Evolutionary conservation across 2,888 invertebrate species (phyloP).

Genomic region (Tigriopus californicus): DNA sequence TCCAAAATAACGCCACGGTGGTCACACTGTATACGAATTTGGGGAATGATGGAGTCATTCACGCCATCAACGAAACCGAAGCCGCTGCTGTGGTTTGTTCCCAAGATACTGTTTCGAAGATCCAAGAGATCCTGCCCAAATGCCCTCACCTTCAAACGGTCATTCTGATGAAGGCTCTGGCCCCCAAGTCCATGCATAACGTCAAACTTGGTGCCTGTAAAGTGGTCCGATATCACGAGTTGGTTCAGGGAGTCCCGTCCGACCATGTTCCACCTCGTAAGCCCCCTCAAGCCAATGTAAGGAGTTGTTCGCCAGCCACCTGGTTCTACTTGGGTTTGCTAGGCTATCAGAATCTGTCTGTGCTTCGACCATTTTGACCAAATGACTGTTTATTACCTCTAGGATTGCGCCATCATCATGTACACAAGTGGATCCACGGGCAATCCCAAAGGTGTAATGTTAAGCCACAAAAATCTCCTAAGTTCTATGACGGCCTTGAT

Average conservation of each 20-base stretch:
- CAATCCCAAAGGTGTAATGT: constrained; percentile 11
- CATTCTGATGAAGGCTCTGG: constrained; percentile 17
- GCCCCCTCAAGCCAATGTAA: too few relatives aligned
- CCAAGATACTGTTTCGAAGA: constrained; percentile 75
- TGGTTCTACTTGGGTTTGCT: background rate
- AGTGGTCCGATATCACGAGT: too few relatives aligned
- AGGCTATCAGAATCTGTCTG: background rate
- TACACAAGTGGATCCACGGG: constrained; percentile 54
- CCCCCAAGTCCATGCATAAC: background rate
- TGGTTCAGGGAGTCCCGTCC: too few relatives aligned
- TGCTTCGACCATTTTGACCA: background rate
- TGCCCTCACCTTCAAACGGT: constrained; percentile 49
- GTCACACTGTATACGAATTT: constrained; percentile 93
- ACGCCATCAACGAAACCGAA: constrained; percentile 91
- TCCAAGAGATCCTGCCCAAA: constrained; percentile 50
- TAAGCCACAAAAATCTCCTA: constrained; percentile 8
- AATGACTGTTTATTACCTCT: constrained; percentile 21
- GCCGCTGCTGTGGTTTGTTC: constrained; percentile 24
- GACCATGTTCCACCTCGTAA: too few relatives aligned
- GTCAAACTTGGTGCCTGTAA: background rate
- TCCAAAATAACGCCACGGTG: constrained; percentile 79
- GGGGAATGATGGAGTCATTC: constrained; percentile 86
- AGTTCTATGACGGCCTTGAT: constrained; percentile 1
- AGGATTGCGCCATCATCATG: constrained; percentile 90
- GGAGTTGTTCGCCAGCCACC: too few relatives aligned